Percentiles rank a stretch among this genome's conserved stretches.
Conservation (phyloP, 2,797 vertebrate genomes). For the Mormyrops boulengeri region DNA sequence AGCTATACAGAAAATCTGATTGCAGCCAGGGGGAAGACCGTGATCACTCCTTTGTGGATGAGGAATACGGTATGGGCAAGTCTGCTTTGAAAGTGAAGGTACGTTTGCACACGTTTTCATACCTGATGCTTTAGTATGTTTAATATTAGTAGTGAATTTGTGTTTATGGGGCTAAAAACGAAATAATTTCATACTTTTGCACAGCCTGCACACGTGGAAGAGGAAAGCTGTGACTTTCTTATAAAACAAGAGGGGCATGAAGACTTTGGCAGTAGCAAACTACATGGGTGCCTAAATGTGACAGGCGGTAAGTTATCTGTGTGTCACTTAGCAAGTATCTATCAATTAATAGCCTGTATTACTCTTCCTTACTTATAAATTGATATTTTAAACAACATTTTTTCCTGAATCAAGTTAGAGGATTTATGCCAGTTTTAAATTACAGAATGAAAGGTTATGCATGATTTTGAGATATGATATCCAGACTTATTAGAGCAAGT, state of each 20-base stretch:
- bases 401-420: not conserved
- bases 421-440: not conserved
- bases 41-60: not conserved
- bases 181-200: not conserved
- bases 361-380: not conserved
- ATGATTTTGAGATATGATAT: not conserved
- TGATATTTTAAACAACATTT: not conserved
- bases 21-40: not conserved
- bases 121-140: not conserved
- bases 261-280: constrained; percentile 15
- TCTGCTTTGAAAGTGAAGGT: constrained; percentile 16
- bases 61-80: not conserved
- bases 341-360: not conserved
- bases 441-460: not conserved
- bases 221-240: constrained; percentile 17
- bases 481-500: not conserved
- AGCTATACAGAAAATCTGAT: constrained; percentile 1
- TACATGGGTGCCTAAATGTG: constrained; percentile 28
- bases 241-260: constrained; percentile 43
- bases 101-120: not conserved
- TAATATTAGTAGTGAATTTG: not conserved
- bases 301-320: constrained; percentile 40
- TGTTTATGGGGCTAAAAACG: not conserved
- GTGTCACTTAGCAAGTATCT: not conserved
- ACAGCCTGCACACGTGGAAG: constrained; percentile 13